Evolutionary conservation across 2,888 invertebrate genomes (phyloP).

Genomic region (Lampropteryx suffumata): DNA sequence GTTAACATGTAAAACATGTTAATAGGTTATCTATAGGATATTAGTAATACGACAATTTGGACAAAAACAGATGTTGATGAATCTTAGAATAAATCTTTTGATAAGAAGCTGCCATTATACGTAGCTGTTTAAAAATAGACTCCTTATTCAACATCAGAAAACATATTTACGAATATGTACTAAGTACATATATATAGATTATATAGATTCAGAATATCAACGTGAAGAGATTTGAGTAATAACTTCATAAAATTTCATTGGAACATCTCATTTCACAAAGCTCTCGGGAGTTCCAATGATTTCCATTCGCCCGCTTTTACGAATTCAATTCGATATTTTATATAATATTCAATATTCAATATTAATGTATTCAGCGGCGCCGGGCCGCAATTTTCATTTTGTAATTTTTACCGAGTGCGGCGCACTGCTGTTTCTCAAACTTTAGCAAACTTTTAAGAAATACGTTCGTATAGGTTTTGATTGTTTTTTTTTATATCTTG

Average conservation of each 20-base stretch:
- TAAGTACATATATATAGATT: too few species aligned
- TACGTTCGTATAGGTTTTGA: neutral
- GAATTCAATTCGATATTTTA: constrained; percentile 75
- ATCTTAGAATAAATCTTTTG: too few species aligned
- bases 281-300: constrained; percentile 62
- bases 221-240: neutral
- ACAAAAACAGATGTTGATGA: too few species aligned
- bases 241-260: constrained; percentile 4
- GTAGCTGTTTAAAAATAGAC: too few species aligned
- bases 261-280: constrained; percentile 64
- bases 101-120: too few species aligned
- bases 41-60: too few species aligned
- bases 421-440: constrained; percentile 52
- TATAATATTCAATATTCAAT: constrained; percentile 82
- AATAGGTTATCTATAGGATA: too few species aligned
- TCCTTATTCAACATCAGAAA: too few species aligned
- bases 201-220: too few species aligned
- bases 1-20: too few species aligned
- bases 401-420: constrained; percentile 80
- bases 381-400: constrained; percentile 82
- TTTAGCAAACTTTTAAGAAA: constrained; percentile 1
- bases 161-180: too few species aligned
- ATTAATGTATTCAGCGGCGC: constrained; percentile 80
- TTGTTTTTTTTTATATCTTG: too few species aligned
- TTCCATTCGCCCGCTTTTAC: constrained; percentile 63